Evolutionary conservation across 2,797 vertebrate species (phyloP).

Genomic region (Sciurus carolinensis): DNA sequence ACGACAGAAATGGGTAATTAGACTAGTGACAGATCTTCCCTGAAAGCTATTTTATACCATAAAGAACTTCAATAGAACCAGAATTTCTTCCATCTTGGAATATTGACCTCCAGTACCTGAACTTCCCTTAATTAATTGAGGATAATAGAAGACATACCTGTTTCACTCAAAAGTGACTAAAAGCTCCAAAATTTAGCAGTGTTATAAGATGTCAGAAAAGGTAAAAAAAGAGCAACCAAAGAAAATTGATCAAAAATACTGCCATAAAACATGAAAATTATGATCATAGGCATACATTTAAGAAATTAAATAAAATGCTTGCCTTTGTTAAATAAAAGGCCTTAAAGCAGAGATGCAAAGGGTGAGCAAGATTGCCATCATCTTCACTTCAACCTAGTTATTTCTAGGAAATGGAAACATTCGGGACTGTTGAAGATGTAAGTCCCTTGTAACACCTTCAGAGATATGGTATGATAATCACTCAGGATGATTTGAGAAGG

Average conservation of each 20-base stretch:
- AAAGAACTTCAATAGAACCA: slow-evolving; percentile 24
- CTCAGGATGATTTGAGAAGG: not conserved
- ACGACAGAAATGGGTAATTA: slow-evolving; percentile 28
- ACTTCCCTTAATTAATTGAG: not conserved
- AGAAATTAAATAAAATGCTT: slow-evolving; percentile 9
- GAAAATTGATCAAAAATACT: not conserved
- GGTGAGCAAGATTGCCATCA: not conserved
- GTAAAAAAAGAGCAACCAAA: not conserved
- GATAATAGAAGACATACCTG: not conserved
- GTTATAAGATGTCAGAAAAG: not conserved
- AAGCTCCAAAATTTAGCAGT: not conserved
- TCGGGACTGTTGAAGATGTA: not conserved
- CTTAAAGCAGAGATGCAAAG: not conserved
- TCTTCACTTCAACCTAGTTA: not conserved
- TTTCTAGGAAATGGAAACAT: slow-evolving; percentile 10
- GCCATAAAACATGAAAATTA: not conserved
- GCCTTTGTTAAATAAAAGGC: not conserved
- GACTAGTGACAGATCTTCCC: not conserved
- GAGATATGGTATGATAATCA: not conserved
- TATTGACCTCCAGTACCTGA: not conserved
- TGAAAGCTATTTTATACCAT: not conserved
- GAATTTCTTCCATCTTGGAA: not conserved
- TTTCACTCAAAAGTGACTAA: not conserved
- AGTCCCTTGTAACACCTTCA: not conserved
- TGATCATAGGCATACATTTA: not conserved